phyloP scores from a whole-genome alignment of 2,113 vertebrate species.

The Hipposideros armiger region DNA sequence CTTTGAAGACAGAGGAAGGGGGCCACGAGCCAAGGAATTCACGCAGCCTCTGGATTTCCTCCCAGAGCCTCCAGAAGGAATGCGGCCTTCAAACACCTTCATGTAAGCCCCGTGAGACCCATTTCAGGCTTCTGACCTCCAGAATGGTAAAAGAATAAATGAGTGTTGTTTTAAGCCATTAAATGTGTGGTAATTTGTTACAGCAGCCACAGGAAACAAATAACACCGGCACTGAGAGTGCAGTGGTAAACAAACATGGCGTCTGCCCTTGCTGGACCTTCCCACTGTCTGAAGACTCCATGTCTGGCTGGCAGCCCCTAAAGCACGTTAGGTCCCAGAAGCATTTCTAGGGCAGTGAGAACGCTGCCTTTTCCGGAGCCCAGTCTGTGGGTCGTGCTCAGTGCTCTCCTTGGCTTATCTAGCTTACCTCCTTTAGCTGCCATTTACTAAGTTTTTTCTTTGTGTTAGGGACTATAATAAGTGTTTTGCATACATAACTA shows the following conservation, averaged over 20 bases:
- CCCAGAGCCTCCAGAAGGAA: background rate
- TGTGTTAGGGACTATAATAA: background rate
- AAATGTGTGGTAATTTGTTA: background rate
- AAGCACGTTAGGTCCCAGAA: background rate
- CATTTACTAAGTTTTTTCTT: background rate
- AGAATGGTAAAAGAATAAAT: background rate
- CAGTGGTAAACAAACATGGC: background rate
- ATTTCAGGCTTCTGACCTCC: background rate
- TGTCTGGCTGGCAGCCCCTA: background rate
- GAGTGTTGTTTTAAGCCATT: background rate
- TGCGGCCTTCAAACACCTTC: background rate
- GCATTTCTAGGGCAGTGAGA: background rate
- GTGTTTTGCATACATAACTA: constrained; percentile 55
- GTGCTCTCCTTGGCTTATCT: background rate
- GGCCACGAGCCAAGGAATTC: accelerated
- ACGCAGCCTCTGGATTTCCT: background rate
- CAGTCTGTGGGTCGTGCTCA: accelerated
- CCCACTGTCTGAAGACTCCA: background rate
- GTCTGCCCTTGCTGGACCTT: background rate
- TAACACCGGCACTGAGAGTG: too few species aligned
- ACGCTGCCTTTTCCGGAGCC: background rate
- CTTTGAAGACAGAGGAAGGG: background rate
- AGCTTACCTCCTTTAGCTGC: background rate
- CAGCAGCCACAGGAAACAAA: background rate
- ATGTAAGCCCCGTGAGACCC: background rate